Evolutionary conservation across 2,113 vertebrate species (phyloP).

Genomic region (Corythaeola cristata): DNA sequence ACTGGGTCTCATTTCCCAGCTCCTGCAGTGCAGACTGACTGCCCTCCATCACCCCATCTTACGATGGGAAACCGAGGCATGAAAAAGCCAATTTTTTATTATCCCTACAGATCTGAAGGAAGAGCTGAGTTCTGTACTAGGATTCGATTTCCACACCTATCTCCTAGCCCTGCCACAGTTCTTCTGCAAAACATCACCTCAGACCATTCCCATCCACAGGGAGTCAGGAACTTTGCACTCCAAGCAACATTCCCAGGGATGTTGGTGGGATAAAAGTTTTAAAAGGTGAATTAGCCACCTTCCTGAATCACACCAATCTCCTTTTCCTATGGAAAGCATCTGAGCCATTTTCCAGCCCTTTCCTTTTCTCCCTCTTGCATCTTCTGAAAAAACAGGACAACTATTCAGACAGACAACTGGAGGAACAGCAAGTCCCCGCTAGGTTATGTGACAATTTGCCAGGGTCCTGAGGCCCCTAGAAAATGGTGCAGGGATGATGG

Average conservation of each 20-base stretch:
- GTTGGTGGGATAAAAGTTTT: not conserved
- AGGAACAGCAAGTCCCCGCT: not conserved
- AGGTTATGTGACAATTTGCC: slow-evolving; percentile 50
- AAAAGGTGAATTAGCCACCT: not conserved
- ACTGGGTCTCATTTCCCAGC: not conserved
- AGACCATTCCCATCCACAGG: no score
- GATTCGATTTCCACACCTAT: not conserved
- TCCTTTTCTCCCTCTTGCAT: not conserved
- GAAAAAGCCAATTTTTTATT: not conserved
- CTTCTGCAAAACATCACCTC: not conserved
- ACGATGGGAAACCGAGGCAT: not conserved
- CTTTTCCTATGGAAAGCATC: not conserved
- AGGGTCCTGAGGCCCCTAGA: slow-evolving; percentile 44
- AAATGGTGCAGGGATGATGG: slow-evolving; percentile 64
- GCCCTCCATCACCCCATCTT: not conserved
- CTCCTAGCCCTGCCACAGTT: not conserved
- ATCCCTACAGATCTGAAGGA: not conserved
- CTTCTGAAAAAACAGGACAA: not conserved
- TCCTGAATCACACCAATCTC: not conserved
- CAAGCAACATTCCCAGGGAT: not conserved
- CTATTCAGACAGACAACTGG: not conserved
- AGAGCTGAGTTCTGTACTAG: not conserved
- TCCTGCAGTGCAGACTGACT: not conserved
- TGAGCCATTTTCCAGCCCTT: not conserved
- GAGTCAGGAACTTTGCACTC: not conserved